Evolutionary conservation across 2,113 vertebrate species (phyloP).

Genomic region (Laterallus jamaicensis): DNA sequence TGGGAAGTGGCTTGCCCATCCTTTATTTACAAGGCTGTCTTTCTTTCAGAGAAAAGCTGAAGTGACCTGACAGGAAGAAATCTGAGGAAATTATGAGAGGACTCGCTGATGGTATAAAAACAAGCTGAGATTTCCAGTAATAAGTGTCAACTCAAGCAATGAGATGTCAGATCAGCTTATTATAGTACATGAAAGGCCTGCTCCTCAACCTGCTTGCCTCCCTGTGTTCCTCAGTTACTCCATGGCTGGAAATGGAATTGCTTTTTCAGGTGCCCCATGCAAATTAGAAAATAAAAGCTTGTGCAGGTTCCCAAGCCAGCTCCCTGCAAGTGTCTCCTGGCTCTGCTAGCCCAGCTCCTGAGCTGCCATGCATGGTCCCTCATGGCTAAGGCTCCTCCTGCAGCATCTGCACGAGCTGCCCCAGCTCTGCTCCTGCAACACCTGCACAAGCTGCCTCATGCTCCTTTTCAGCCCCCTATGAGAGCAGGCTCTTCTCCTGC

Average conservation of each 20-base stretch:
- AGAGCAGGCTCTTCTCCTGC: background rate
- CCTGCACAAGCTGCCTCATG: background rate
- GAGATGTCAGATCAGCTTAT: background rate
- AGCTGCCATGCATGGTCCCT: fast-evolving
- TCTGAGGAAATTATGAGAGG: conserved; percentile 7
- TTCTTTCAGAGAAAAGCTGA: conserved; percentile 27
- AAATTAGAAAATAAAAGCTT: too few relatives aligned
- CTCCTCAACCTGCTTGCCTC: background rate
- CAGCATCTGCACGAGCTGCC: background rate
- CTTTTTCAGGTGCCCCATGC: background rate
- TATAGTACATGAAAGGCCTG: background rate
- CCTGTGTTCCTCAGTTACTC: background rate
- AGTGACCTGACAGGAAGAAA: conserved; percentile 36
- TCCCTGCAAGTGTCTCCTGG: background rate
- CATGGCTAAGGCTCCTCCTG: background rate
- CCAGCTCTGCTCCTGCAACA: background rate
- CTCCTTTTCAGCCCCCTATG: background rate
- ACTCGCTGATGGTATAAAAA: background rate
- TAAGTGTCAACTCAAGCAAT: background rate
- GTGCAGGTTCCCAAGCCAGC: background rate
- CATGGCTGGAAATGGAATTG: background rate
- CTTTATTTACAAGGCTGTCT: conserved; percentile 30
- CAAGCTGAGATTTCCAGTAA: conserved; percentile 10
- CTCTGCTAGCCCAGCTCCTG: background rate
- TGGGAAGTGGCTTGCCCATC: background rate